These are phyloP conservation scores for Crenichthys baileyi DNA, from an alignment of 2,797 vertebrate genomes.

Conservation along the genomic window DNA sequence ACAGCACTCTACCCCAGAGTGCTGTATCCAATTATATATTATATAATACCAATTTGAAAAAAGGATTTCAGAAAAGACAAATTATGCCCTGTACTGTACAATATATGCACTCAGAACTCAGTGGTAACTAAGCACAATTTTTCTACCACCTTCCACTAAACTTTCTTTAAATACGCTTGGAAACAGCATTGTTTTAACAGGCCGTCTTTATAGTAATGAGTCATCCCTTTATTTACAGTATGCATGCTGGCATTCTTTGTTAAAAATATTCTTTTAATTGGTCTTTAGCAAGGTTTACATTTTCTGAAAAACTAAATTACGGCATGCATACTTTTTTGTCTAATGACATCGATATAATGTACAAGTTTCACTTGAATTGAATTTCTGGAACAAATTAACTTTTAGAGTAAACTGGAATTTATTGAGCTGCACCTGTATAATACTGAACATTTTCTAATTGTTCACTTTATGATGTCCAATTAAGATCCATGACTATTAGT, in stretches of 20 bases:
- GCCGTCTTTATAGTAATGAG: neutral
- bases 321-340: neutral
- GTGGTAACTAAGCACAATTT: neutral
- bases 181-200: neutral
- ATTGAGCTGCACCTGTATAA: neutral
- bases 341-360: neutral
- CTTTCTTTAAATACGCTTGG: neutral
- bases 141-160: neutral
- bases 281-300: neutral
- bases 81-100: neutral
- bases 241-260: neutral
- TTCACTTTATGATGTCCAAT: neutral
- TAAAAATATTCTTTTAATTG: neutral
- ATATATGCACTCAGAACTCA: neutral
- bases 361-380: neutral
- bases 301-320: neutral
- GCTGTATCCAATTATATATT: no score
- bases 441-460: neutral
- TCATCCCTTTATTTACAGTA: neutral
- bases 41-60: no score
- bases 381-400: neutral
- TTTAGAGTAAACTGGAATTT: neutral
- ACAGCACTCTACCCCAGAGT: no score
- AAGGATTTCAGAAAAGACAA: no score
- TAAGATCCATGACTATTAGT: conserved; percentile 23